Evolutionary conservation across 2,113 vertebrate species (phyloP), one percentile per base, ranked within the genome.

Genomic region (Barbus barbus): DNA sequence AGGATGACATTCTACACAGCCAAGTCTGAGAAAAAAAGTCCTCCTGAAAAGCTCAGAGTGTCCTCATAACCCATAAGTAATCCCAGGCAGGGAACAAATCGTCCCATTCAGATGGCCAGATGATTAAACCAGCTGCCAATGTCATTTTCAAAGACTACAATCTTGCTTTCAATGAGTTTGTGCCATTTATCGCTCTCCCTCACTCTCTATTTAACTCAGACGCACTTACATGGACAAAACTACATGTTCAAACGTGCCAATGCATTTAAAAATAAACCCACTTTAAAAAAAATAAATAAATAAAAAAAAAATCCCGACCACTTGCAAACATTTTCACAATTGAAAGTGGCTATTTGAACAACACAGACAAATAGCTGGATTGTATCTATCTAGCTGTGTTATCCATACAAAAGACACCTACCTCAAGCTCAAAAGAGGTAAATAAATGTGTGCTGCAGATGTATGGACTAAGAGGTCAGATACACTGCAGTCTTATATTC

Each of bases 121-220:
- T 89, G 90, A 93, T 87, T 90, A 83, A 87, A 88, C 90, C 92
- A 92, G 90, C 90, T 93, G 90, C 89, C 86, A 85, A 87, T 87
- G 86, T 80, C 78, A 69, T 73, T 89, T 90, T 89, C 88, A 75
- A 90, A 90, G 87, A 88, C 24, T 26, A n/a, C 38, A 56, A 33
- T 58, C 28, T 77, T 38, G 11, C 5, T 65, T 82, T 81, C 58
- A 61, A 56, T 12, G 9, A 41, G 61, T 53, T 69, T 67, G 26
- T 14, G 46, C 44, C 26, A 41, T 69, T 60, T 33, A 18, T 9
- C 8, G 72, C 16, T 56, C 41, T 9, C 9, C n/a, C n/a, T n/a
- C n/a, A 20, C 67, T 48, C 2, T 41, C 11, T n/a, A 26, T 58
- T n/a, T n/a, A 65, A 69, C 79, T 36, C 63, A 18, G 26, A 22